Base-by-base conservation (phyloP, 2,113 vertebrate species). In the Macheiramphus alcinus region DNA sequence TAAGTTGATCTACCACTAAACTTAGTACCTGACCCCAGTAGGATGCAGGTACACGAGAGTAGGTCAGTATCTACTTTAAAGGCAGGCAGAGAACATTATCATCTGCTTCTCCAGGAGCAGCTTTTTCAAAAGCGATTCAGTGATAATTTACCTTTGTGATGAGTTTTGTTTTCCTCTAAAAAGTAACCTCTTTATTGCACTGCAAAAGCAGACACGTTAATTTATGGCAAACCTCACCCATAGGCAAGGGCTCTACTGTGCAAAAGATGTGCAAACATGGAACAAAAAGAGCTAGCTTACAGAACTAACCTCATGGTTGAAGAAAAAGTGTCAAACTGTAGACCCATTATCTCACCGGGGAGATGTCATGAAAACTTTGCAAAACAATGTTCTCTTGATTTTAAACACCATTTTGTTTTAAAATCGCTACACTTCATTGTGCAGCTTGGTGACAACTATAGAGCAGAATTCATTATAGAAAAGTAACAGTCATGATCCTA, bases 1-100 rank as follows among this genome's bases (percentile, higher is more conserved):
- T 34, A 88, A 42, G 4, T 1, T 82, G 52, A 93, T 71, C 20
- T n/a, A 80, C 23, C 31, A 63, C 12, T 50, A 47, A 79, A 53
- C 19, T 25, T 7, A 21, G 22, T 16, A 66, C 20, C 48, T 31
- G 8, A 55, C 21, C 13, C 9, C 23, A 43, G 26, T 0, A 85
- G 13, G 17, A 61, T 27, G 16, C 26, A 79, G 10, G 7, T 34
- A 63, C 18, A 11, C 0, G 0, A 75, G 4, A 63, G 8, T 0
- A 91, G 7, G 19, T 79, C 65, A 76, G 48, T 16, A 48, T 13
- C 40, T 73, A 38, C 26, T 73, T 76, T 31, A 38, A 88, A 66
- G 4, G 16, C 26, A n/a, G 12, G 31, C 42, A 68, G 45, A 80
- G 21, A 76, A 72, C 20, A 72, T 15, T 53, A 83, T 3, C 6